Conservation (phyloP, 2,113 vertebrate genomes). For the Odocoileus hemionus region DNA sequence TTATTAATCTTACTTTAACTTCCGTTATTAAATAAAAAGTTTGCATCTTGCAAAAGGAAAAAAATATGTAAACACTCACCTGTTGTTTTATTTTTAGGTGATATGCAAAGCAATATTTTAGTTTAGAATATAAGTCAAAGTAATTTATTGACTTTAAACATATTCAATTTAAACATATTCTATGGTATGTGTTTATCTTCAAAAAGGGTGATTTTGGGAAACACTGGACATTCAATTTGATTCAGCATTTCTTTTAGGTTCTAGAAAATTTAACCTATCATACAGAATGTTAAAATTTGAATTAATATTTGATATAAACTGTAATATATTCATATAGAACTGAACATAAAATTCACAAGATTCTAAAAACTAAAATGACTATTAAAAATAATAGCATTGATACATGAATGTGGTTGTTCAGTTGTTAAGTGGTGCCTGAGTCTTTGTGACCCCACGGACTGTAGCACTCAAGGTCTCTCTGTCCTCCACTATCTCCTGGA, state of each 20-base stretch:
- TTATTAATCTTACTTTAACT: background rate
- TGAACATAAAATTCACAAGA: background rate
- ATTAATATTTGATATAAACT: background rate
- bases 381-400: background rate
- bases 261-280: background rate
- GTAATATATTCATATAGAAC: background rate
- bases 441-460: background rate
- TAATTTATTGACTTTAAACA: background rate
- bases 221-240: background rate
- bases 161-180: background rate
- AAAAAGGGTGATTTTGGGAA: background rate
- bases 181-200: background rate
- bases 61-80: background rate
- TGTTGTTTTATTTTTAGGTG: background rate
- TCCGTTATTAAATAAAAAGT: background rate
- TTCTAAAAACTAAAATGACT: background rate
- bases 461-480: rapidly evolving
- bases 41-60: background rate
- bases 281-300: background rate
- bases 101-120: background rate
- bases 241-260: background rate
- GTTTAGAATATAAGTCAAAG: background rate
- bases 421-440: background rate
- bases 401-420: background rate
- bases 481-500: background rate